A percentile compares a stretch with the other conserved stretches of the same genome.
Evolutionary conservation across 2,113 vertebrate species (phyloP).

Genomic region (Myocastor coypus): DNA sequence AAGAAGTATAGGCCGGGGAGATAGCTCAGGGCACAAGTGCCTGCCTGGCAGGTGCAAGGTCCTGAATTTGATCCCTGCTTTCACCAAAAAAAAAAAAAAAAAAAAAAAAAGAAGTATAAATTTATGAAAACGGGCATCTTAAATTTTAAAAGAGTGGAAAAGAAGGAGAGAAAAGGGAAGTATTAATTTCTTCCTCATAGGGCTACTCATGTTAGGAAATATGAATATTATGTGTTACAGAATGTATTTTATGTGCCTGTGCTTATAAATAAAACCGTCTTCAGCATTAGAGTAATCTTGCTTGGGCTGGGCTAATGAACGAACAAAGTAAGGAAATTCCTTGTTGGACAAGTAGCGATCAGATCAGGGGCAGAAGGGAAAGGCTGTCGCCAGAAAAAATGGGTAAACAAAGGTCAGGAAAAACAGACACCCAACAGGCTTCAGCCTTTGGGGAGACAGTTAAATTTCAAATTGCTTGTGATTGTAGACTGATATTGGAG

Average conservation of each 20-base stretch:
- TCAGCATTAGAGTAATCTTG: background rate
- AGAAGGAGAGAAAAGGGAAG: background rate
- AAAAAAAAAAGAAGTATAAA: no score
- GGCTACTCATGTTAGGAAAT: background rate
- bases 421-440: background rate
- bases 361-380: background rate
- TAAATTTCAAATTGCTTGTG: background rate
- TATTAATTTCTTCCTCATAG: background rate
- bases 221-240: background rate
- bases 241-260: background rate
- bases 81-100: no score
- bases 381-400: background rate
- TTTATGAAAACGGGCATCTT: background rate
- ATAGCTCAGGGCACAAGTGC: no score
- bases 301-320: background rate
- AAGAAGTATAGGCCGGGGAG: no score
- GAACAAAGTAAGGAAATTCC: background rate
- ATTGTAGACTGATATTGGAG: no score
- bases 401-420: constrained; percentile 9
- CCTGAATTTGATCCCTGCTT: no score
- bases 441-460: background rate
- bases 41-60: no score
- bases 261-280: background rate
- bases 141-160: background rate
- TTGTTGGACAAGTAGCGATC: background rate